Evolutionary conservation across 2,888 invertebrate genomes (phyloP).

Genomic region (Troides aeacus): DNA sequence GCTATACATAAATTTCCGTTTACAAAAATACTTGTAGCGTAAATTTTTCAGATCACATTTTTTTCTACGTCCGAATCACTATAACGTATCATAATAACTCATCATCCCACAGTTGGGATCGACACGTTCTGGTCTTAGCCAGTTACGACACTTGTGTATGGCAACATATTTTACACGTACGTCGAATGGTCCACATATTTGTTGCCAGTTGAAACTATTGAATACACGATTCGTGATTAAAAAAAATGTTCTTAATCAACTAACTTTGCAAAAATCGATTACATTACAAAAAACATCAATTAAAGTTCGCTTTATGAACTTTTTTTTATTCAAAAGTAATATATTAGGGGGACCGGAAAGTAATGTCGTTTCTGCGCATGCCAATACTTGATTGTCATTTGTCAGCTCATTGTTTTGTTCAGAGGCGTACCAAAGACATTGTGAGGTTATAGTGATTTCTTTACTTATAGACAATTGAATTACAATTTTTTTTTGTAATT

Average conservation of each 20-base stretch:
- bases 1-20: conserved; percentile 74
- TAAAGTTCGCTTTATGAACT: too few relatives aligned
- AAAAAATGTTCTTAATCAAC: neutral
- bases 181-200: conserved; percentile 22
- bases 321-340: too few relatives aligned
- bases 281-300: neutral
- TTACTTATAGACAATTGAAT: too few relatives aligned
- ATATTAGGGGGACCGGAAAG: too few relatives aligned
- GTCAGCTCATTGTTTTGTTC: too few relatives aligned
- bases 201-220: neutral
- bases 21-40: conserved; percentile 78
- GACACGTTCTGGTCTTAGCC: neutral
- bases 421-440: too few relatives aligned
- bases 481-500: too few relatives aligned
- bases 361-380: too few relatives aligned
- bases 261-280: neutral
- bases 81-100: conserved; percentile 34
- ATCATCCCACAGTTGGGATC: conserved; percentile 13
- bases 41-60: conserved; percentile 74
- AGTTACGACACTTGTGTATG: neutral
- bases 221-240: neutral
- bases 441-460: too few relatives aligned
- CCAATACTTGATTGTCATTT: too few relatives aligned
- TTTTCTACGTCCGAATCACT: conserved; percentile 47
- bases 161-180: neutral